Base-by-base conservation (phyloP, 2,797 vertebrate species). In the Anolis apletophallus region DNA sequence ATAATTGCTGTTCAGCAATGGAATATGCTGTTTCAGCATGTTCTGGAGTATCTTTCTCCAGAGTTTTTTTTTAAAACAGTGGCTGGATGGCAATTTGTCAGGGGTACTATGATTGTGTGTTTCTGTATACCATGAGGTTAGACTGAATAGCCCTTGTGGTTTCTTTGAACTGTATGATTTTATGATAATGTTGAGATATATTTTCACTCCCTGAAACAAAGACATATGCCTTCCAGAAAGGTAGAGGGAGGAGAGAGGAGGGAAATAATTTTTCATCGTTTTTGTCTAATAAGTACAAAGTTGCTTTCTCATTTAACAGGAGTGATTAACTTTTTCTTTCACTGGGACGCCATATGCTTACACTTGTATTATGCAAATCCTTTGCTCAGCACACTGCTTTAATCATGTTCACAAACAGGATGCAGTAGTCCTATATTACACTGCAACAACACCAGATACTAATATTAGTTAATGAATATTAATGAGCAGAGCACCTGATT, bases 311-410 rank as follows among this genome's bases (percentile, higher is more conserved):
- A 74, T 83, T 88, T 88, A 77, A 17, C 72, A 64, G 46, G 54
- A n/a, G 21, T 12, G 46, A 80, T 87, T 78, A 79, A 73, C 46
- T 64, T 72, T 87, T 64, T 29, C 46, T 77, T 84, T 55, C 81
- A 81, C 78, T 29, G 54, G 77, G 67, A 81, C 2, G 52, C 73
- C 73, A 77, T 84, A 87, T 83, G 81, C 78, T 87, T 80, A 80
- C 82, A 46, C 1, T 36, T 36, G 73, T 16, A 78, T 16, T 46
- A 81, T 88, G 79, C 2, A 87, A 71, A 79, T 78, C 21, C 0
- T 88, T 75, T 85, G 59, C 40, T 74, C 4, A 21, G n/a, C 50
- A 50, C 26, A 71, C 26, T 74, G 36, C 64, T 81, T 77, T 83
- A 87, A 80, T 78, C 40, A 75, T 36, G 54, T 13, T 40, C 73